These are phyloP conservation scores for Drosophila algonquin DNA, from an alignment of 2,888 invertebrate species.

Conservation along the genomic window DNA sequence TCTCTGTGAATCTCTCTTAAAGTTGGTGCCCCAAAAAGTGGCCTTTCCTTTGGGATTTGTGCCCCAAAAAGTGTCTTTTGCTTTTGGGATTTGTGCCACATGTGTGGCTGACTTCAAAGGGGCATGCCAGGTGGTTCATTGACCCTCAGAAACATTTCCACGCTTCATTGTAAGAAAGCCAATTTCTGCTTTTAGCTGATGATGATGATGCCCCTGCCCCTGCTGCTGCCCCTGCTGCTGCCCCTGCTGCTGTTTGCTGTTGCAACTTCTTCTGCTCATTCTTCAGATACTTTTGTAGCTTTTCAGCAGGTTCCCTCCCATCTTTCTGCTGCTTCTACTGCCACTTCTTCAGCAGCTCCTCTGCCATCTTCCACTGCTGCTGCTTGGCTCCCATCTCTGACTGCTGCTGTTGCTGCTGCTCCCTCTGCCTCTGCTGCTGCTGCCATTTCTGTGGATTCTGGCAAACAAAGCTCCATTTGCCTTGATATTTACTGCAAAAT, in stretches of 20 bases:
- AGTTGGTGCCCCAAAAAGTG: not conserved
- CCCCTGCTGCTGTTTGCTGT: not conserved
- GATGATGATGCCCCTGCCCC: not conserved
- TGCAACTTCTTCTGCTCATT: not conserved
- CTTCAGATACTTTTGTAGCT: not conserved
- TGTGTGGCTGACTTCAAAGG: slow-evolving; percentile 15
- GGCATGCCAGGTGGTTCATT: slow-evolving; percentile 44
- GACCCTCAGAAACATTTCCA: slow-evolving; percentile 48
- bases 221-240: not conserved
- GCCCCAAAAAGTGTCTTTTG: not conserved
- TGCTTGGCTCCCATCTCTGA: not conserved
- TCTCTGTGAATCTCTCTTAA: not conserved
- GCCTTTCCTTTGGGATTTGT: too few species aligned
- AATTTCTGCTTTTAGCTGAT: slow-evolving; percentile 51
- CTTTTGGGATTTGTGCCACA: slow-evolving; percentile 20
- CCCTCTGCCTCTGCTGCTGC: not conserved
- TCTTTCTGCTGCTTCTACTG: slow-evolving; percentile 1
- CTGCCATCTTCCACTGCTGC: slow-evolving; percentile 1
- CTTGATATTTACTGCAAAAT: slow-evolving; percentile 56
- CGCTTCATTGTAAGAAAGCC: slow-evolving; percentile 62
- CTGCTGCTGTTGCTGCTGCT: slow-evolving; percentile 10
- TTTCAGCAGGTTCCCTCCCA: not conserved
- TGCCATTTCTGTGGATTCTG: slow-evolving; percentile 28
- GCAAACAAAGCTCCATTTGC: slow-evolving; percentile 73
- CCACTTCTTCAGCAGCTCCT: slow-evolving; percentile 5